These are phyloP conservation scores for Andrena fulva DNA, from an alignment of 2,888 invertebrate species.

Conservation along the genomic window DNA sequence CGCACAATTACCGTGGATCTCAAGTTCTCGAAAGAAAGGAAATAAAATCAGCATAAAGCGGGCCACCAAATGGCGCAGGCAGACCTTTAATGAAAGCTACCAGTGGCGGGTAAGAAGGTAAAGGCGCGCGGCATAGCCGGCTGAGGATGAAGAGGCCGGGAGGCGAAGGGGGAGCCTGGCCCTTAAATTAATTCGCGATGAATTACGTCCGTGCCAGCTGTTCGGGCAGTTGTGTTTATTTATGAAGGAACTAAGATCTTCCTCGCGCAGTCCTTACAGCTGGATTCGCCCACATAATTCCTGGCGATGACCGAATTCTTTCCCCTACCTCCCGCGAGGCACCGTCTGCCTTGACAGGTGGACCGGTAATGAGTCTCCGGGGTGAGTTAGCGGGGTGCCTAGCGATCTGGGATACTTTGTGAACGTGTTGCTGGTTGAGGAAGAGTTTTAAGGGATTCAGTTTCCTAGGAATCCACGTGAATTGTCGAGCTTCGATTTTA, in stretches of 20 bases:
- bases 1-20: slow-evolving; percentile 83
- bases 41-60: slow-evolving; percentile 85
- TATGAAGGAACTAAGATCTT: slow-evolving; percentile 84
- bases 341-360: not conserved
- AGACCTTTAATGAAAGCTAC: slow-evolving; percentile 84
- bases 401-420: not conserved
- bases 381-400: not conserved
- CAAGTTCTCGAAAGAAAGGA: slow-evolving; percentile 83
- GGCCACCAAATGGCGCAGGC: slow-evolving; percentile 84
- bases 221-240: slow-evolving; percentile 85
- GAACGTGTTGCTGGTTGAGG: not conserved
- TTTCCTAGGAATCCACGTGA: too few relatives aligned
- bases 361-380: not conserved
- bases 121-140: slow-evolving; percentile 36
- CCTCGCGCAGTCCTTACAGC: slow-evolving; percentile 73
- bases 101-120: slow-evolving; percentile 75
- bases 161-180: slow-evolving; percentile 63
- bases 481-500: too few relatives aligned
- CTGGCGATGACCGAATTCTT: slow-evolving; percentile 56
- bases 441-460: not conserved
- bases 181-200: slow-evolving; percentile 85
- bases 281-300: slow-evolving; percentile 67
- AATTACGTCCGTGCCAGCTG: slow-evolving; percentile 85
- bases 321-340: not conserved
- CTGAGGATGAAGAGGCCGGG: not conserved